Percentiles rank a stretch among this genome's conserved stretches.
Conservation (phyloP, 2,888 invertebrate species). For the Dynastes maya region DNA sequence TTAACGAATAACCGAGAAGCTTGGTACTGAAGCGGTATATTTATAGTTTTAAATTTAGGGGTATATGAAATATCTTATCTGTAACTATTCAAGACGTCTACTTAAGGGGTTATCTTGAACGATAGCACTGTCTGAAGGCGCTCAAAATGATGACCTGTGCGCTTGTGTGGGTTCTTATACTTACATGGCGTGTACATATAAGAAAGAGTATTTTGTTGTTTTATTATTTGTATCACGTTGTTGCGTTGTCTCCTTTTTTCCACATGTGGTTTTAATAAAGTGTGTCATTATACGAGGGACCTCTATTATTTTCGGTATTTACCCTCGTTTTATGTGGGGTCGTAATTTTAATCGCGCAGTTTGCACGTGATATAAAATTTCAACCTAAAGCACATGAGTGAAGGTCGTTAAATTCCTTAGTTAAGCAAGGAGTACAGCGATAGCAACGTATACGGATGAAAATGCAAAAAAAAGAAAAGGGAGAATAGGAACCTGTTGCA, state of each 20-base stretch:
- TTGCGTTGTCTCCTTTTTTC: constrained; percentile 14
- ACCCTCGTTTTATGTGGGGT: constrained; percentile 44
- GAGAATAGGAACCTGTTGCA: constrained; percentile 33
- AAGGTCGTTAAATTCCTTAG: constrained; percentile 40
- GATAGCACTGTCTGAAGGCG: constrained; percentile 48
- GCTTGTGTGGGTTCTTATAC: constrained; percentile 16
- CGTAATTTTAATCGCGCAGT: constrained; percentile 51
- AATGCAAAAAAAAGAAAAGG: constrained; percentile 17
- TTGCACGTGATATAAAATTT: constrained; percentile 50
- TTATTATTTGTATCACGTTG: constrained; percentile 15
- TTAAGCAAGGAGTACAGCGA: constrained; percentile 15
- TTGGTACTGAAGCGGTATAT: constrained; percentile 22
- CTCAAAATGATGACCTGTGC: constrained; percentile 49
- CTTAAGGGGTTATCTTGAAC: constrained; percentile 52
- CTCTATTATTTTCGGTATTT: constrained; percentile 50
- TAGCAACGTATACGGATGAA: constrained; percentile 22
- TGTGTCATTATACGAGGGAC: constrained; percentile 43
- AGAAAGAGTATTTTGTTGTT: constrained; percentile 32
- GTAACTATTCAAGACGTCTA: constrained; percentile 50
- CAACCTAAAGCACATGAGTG: constrained; percentile 26
- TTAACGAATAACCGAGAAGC: constrained; percentile 3
- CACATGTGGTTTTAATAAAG: constrained; percentile 52
- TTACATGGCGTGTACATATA: not conserved
- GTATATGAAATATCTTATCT: constrained; percentile 51
- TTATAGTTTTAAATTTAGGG: constrained; percentile 47